Evolutionary conservation across 1,140 invertebrate genomes (phyloP).

Genomic region (Heliconius congener): DNA sequence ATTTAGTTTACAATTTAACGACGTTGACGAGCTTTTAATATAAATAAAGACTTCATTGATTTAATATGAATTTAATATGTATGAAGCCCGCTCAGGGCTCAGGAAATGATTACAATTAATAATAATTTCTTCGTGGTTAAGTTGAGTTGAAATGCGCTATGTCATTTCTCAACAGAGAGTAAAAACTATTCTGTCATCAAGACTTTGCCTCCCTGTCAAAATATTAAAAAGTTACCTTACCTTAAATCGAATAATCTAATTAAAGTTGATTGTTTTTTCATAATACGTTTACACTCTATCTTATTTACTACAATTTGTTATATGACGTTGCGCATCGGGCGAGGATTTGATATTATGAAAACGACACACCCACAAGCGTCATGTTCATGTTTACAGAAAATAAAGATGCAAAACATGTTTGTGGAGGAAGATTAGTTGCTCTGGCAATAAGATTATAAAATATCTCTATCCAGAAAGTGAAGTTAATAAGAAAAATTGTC

Average conservation of each 20-base stretch:
- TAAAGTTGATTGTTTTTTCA: neutral
- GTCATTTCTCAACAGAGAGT: too few relatives aligned
- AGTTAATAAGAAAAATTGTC: neutral
- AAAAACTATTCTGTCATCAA: too few relatives aligned
- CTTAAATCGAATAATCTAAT: neutral
- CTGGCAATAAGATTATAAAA: neutral
- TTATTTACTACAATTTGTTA: neutral
- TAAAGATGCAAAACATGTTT: conserved; percentile 34
- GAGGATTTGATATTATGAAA: conserved; percentile 27
- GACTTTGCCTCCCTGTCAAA: neutral
- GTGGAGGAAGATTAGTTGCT: neutral
- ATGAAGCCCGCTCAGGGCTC: neutral
- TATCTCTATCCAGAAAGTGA: neutral
- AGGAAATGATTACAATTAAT: neutral
- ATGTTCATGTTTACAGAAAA: conserved; percentile 17
- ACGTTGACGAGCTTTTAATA: neutral
- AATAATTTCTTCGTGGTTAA: too few relatives aligned
- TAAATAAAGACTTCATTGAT: neutral
- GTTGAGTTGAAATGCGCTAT: too few relatives aligned
- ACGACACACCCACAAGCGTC: conserved; percentile 45
- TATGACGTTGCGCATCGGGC: neutral
- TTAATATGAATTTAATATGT: too few relatives aligned
- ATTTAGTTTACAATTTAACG: neutral
- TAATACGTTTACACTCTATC: neutral
- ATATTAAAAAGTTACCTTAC: neutral